These are phyloP conservation scores for Tetramorium parvispinum DNA, from an alignment of 1,140 invertebrate species.

Conservation along the genomic window DNA sequence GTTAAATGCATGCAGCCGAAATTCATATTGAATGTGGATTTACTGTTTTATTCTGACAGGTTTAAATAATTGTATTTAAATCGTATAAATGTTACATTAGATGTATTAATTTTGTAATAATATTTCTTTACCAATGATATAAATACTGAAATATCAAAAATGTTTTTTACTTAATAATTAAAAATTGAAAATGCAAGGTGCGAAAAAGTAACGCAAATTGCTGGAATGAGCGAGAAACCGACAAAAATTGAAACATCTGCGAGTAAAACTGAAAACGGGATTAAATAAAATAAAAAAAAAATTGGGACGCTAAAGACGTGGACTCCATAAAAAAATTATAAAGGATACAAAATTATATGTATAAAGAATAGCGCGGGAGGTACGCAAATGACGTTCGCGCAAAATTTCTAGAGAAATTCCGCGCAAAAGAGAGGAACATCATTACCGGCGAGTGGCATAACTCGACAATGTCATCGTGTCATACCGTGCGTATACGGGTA, in stretches of 20 bases:
- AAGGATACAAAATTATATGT: slow-evolving; percentile 5
- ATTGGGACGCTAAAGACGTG: background rate
- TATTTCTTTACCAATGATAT: background rate
- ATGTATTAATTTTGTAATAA: background rate
- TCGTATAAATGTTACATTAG: background rate
- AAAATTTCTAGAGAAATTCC: slow-evolving; percentile 18
- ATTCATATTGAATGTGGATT: background rate
- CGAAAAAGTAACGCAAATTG: background rate
- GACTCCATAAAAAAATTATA: background rate
- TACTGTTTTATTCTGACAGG: background rate
- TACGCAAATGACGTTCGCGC: slow-evolving; percentile 21
- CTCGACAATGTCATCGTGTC: slow-evolving; percentile 27
- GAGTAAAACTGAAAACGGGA: background rate
- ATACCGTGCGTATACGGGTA: background rate
- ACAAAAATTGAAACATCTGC: background rate
- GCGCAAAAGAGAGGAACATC: slow-evolving; percentile 19
- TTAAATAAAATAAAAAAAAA: slow-evolving; percentile 20
- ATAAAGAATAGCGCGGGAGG: background rate
- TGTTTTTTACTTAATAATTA: background rate
- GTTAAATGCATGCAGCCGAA: background rate
- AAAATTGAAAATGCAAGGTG: background rate
- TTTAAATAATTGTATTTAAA: background rate
- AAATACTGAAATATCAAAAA: background rate
- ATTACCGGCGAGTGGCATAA: slow-evolving; percentile 35
- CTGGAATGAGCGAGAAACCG: background rate